Conservation (phyloP, 92 coral and sea anemone genomes). For the Actinostola sp. region DNA sequence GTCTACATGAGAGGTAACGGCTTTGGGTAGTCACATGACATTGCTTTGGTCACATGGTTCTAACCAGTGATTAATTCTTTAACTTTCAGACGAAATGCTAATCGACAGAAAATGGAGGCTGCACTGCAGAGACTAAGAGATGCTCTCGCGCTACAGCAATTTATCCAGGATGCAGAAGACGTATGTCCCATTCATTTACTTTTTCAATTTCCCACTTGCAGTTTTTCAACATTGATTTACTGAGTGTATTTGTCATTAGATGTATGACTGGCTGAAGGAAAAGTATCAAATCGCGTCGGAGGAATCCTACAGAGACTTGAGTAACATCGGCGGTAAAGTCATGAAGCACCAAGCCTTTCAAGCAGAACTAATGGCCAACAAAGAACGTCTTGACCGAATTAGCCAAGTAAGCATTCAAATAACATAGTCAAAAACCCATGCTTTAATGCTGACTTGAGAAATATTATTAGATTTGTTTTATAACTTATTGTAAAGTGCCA, state of each 20-base stretch:
- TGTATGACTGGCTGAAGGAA: conserved; percentile 98
- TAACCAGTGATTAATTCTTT: not conserved
- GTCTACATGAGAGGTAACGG: conserved; percentile 86
- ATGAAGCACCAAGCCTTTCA: conserved; percentile 90
- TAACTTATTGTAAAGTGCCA: too few species aligned
- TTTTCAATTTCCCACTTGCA: not conserved
- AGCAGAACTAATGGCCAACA: conserved; percentile 95
- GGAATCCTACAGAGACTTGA: conserved; percentile 90
- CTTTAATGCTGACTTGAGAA: too few species aligned
- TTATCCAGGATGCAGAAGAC: conserved; percentile 98
- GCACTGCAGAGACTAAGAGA: conserved; percentile 89
- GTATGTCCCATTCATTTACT: conserved; percentile 41
- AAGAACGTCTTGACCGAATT: conserved; percentile 88
- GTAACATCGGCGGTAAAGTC: conserved; percentile 94
- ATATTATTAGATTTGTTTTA: too few species aligned
- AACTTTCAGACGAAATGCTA: conserved; percentile 80
- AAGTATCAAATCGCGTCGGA: conserved; percentile 92
- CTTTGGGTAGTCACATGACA: not conserved
- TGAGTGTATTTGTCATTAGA: conserved; percentile 41
- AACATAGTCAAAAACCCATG: too few species aligned
- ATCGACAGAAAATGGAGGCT: conserved; percentile 88
- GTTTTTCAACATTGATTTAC: too few species aligned
- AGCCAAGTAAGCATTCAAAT: conserved; percentile 66
- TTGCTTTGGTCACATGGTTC: not conserved
- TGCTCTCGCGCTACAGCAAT: conserved; percentile 87